Base-by-base conservation (phyloP, 2,797 vertebrate genomes). In the Carduelis carduelis region DNA sequence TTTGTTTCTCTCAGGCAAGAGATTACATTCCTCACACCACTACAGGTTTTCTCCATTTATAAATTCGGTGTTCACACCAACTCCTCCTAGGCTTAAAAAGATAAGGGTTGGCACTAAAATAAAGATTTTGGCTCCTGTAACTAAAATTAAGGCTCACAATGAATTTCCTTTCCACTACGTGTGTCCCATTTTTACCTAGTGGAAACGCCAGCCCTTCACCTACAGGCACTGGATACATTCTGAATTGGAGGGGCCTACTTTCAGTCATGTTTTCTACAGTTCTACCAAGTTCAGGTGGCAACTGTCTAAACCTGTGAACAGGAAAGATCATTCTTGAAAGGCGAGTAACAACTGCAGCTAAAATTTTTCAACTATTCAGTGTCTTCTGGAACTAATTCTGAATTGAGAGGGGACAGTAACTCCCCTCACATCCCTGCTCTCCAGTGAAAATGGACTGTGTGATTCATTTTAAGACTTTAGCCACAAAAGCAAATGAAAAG, bases 91-190 rank as follows among this genome's bases (percentile, higher is more conserved):
- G 93, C 93, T 80, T 92, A 60, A 52, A 86, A 91, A 89, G 47
- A 57, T 72, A 82, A 92, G 74, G 66, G 85, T 95, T 90, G 95
- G 95, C 96, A 97, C 94, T 93, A 61, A 95, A 94, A 57, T 53
- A 76, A 96, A 94, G 75, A 82, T 95, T 96, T 97, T 97, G 96
- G 96, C 96, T 97, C 89, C 91, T 60, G 86, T 82, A 96, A 96
- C 77, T 92, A 90, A 91, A 96, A 95, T 97, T 97, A 97, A 97
- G 97, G 97, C 97, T 97, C 86, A 68, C 63, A 82, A 90, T 44
- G 50, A 23, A 52, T 91, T 74, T 93, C 80, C 86, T 94, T 78
- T 85, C 65, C 43, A 76, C 60, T 83, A 56, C 0, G 9, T 1
- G 19, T 34, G 41, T 92, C 84, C 93, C 60, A 19, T 55, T 91